Conservation (phyloP, 1,140 invertebrate genomes). For the Eulimnadia texana region DNA sequence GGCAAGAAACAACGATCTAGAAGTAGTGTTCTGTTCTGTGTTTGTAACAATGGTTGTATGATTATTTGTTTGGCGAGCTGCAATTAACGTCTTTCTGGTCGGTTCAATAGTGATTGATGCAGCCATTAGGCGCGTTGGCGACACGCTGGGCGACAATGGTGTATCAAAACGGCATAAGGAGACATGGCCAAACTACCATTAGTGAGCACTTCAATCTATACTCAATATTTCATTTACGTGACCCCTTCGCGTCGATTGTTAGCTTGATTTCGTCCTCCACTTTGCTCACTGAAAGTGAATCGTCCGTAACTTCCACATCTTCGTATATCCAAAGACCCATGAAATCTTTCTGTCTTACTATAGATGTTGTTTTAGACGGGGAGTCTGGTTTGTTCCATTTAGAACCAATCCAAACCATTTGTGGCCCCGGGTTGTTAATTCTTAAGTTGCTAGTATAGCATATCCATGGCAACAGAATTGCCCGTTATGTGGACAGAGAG, state of each 20-base stretch:
- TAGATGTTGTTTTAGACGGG: too few relatives aligned
- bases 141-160: neutral
- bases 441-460: too few relatives aligned
- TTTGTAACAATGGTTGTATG: neutral
- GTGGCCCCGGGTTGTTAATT: too few relatives aligned
- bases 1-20: neutral
- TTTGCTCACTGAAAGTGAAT: too few relatives aligned
- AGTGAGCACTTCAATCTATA: neutral
- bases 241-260: neutral
- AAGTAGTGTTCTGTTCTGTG: neutral
- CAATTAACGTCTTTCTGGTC: neutral
- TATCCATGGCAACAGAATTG: too few relatives aligned
- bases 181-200: neutral
- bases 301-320: neutral
- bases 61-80: neutral
- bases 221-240: neutral
- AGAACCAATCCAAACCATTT: too few relatives aligned
- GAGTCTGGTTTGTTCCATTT: too few relatives aligned
- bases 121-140: neutral
- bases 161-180: neutral
- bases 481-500: too few relatives aligned
- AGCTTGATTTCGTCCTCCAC: neutral
- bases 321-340: neutral
- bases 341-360: too few relatives aligned
- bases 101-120: neutral